A percentile compares a stretch with the other conserved stretches of the same genome.
These are phyloP conservation scores for Synodontis membranacea DNA, from an alignment of 2,113 vertebrate species.

Conservation along the genomic window DNA sequence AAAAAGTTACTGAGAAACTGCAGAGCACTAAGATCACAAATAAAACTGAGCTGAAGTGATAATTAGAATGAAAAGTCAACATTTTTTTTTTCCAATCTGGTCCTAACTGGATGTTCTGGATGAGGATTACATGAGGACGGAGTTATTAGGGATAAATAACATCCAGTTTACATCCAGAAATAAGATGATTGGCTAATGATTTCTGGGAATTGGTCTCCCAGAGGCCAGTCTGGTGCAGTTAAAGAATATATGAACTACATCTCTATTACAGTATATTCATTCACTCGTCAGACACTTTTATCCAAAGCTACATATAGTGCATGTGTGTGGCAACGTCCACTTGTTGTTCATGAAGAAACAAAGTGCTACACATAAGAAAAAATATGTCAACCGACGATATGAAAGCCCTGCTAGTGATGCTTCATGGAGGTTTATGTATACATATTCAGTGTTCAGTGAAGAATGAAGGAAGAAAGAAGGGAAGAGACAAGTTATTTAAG, in stretches of 20 bases:
- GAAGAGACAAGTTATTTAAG: not conserved
- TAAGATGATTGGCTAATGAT: not conserved
- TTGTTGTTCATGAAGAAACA: not conserved
- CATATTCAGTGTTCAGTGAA: conserved; percentile 2
- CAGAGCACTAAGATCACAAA: not conserved
- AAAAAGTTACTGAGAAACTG: not conserved
- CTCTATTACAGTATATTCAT: not conserved
- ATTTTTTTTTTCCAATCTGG: not conserved
- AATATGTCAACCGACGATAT: not conserved
- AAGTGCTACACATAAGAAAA: not conserved
- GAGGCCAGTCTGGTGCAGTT: not conserved
- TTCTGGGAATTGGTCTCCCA: not conserved
- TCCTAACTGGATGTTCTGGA: not conserved
- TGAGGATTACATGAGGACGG: not conserved
- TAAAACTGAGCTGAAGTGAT: not conserved
- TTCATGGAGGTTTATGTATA: not conserved
- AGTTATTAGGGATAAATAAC: not conserved
- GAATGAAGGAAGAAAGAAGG: not conserved
- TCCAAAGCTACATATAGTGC: too few species aligned
- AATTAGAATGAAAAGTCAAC: not conserved
- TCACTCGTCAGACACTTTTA: not conserved
- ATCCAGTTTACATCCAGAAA: not conserved
- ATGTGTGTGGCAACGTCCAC: not conserved
- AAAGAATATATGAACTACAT: not conserved
- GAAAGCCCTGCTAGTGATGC: not conserved